Evolutionary conservation across 2,113 vertebrate genomes (phyloP), one percentile per base, ranked within the genome.

Genomic region (Tachycineta bicolor): DNA sequence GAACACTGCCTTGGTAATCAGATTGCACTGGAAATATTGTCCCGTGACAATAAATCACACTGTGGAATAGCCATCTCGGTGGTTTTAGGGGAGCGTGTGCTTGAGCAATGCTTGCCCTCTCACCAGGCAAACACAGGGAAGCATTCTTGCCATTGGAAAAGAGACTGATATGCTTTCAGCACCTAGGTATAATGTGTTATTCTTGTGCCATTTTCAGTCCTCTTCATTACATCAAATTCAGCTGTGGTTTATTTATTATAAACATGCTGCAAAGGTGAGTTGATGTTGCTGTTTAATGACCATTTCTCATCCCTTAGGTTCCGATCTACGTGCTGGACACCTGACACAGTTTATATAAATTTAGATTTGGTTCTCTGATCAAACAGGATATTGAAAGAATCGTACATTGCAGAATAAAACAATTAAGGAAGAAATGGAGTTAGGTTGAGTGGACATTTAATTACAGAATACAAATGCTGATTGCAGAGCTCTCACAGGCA

Each of bases 21-120:
- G 63, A 75, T 84, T 95, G 92, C 92, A 95, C 94, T 95, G 86
- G 92, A 95, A 87, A 83, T 94, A 55, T 46, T 84, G 87, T 90
- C 86, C 84, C 23, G 24, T 91, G 94, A 93, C 77, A 95, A 67
- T 91, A 94, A 90, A 96, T 94, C 59, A 58, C 76, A 44, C 77
- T 94, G 75, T 73, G 88, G 81, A 94, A 79, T 77, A 68, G 83
- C 89, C 56, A 53, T 75, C 29, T 84, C 11, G 1, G 59, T 83
- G 80, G 22, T 65, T 90, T 79, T 46, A 93, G 78, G 67, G 53
- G 37, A 21, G 47, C 2, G 16, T 87, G 15, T 34, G 46, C 69
- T 65, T 14, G 19, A 94, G 77, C 83, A 89, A 1, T 41, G 52
- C 77, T 82, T 76, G 60, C 24, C 75, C 58, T 81, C 67, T 62